Conservation (phyloP, 1,140 invertebrate species). For the Philaenus spumarius region DNA sequence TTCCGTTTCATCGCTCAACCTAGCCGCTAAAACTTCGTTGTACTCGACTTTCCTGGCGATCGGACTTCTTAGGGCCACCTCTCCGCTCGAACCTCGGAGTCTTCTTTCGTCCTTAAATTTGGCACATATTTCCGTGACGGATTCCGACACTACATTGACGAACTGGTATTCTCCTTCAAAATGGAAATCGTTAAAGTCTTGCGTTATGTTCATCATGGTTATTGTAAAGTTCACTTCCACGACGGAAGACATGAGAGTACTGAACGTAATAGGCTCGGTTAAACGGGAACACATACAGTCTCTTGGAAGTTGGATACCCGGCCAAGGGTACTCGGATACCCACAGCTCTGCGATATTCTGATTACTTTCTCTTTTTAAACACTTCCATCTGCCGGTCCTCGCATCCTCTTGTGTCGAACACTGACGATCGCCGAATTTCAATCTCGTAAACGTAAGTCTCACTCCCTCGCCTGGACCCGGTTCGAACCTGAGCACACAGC, state of each 20-base stretch:
- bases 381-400: conserved; percentile 56
- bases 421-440: conserved; percentile 55
- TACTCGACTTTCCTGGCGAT: conserved; percentile 40
- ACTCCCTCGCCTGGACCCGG: conserved; percentile 56
- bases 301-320: conserved; percentile 49
- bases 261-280: conserved; percentile 48
- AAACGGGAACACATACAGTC: conserved; percentile 70
- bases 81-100: conserved; percentile 61
- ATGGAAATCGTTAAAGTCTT: conserved; percentile 71
- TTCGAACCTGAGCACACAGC: conserved; percentile 67
- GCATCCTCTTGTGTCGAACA: conserved; percentile 58
- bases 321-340: conserved; percentile 68
- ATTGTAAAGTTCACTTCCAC: conserved; percentile 67
- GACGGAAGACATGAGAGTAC: conserved; percentile 55
- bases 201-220: conserved; percentile 70
- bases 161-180: conserved; percentile 56
- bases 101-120: conserved; percentile 53
- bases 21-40: conserved; percentile 28
- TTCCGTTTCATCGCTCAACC: conserved; percentile 28
- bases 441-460: conserved; percentile 54
- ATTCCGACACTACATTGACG: conserved; percentile 18
- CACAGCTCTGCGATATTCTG: conserved; percentile 48
- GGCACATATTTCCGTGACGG: conserved; percentile 47
- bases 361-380: conserved; percentile 38
- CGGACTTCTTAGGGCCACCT: conserved; percentile 50